phyloP scores from a whole-genome alignment of 2,888 invertebrate species.

The Sphaerophoria rueppellii region DNA sequence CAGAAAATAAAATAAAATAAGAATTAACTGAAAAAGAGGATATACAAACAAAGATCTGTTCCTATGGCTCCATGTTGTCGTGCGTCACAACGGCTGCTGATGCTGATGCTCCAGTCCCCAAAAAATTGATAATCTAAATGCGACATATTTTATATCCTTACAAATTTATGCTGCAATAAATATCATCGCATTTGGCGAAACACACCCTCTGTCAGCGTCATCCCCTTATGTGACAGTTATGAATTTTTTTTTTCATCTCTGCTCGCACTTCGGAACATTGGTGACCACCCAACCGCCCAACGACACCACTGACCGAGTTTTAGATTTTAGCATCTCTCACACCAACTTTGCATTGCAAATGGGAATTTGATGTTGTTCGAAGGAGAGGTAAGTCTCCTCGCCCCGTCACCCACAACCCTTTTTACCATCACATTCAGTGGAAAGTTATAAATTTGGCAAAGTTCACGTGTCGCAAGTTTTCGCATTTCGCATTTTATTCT shows the following conservation, averaged over 20 bases:
- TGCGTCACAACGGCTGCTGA: slow-evolving; percentile 24
- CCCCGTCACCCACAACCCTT: neutral
- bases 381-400: neutral
- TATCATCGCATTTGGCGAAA: slow-evolving; percentile 49
- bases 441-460: slow-evolving; percentile 64
- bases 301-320: slow-evolving; percentile 59
- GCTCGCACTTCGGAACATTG: neutral
- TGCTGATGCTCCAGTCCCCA: slow-evolving; percentile 25
- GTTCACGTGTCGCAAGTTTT: slow-evolving; percentile 67
- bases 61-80: slow-evolving; percentile 9
- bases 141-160: slow-evolving; percentile 41
- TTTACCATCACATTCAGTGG: slow-evolving; percentile 35
- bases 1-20: slow-evolving; percentile 13
- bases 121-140: slow-evolving; percentile 69
- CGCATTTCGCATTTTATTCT: slow-evolving; percentile 65
- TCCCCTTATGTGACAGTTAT: slow-evolving; percentile 42
- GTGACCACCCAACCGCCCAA: neutral
- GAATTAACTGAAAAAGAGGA: neutral
- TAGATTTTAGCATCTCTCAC: slow-evolving; percentile 49
- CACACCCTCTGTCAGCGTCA: slow-evolving; percentile 7
- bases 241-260: slow-evolving; percentile 22
- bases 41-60: slow-evolving; percentile 9
- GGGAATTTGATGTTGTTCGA: slow-evolving; percentile 16
- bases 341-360: slow-evolving; percentile 33
- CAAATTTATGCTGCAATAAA: slow-evolving; percentile 71